A percentile compares a stretch with the other conserved stretches of the same genome.
Conservation (phyloP, 2,113 vertebrate genomes). For the Cyprinodon variegatus region DNA sequence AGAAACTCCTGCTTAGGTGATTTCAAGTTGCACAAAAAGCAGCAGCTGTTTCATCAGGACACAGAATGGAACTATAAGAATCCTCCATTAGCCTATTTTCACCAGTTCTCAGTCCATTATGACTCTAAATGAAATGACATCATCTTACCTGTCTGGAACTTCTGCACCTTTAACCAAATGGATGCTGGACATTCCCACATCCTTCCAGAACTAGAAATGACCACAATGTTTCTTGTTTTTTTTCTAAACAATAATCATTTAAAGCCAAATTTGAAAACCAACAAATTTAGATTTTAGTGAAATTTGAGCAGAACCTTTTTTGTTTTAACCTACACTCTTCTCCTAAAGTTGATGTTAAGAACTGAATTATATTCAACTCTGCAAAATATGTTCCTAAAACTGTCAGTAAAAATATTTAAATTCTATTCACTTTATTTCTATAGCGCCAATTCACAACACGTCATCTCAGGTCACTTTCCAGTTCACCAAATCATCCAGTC, state of each 20-base stretch:
- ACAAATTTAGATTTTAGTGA: not conserved
- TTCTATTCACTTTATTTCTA: too few species aligned
- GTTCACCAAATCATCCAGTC: too few species aligned
- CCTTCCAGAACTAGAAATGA: not conserved
- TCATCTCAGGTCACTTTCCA: too few species aligned
- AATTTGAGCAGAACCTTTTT: not conserved
- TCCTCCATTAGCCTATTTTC: too few species aligned
- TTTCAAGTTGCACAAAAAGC: too few species aligned
- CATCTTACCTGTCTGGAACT: not conserved
- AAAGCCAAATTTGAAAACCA: not conserved
- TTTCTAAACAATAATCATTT: not conserved
- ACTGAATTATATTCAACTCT: not conserved
- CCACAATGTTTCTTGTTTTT: too few species aligned
- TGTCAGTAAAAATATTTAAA: too few species aligned
- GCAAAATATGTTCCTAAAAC: not conserved
- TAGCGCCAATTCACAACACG: too few species aligned
- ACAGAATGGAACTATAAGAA: too few species aligned
- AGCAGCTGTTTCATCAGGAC: too few species aligned
- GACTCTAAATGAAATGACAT: not conserved
- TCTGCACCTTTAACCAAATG: not conserved
- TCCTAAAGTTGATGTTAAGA: not conserved
- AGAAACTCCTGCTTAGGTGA: not conserved
- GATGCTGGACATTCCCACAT: not conserved
- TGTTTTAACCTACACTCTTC: not conserved
- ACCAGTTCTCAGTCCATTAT: too few species aligned